Conservation (phyloP, 2,888 invertebrate genomes). For the Gastrophysa polygoni region DNA sequence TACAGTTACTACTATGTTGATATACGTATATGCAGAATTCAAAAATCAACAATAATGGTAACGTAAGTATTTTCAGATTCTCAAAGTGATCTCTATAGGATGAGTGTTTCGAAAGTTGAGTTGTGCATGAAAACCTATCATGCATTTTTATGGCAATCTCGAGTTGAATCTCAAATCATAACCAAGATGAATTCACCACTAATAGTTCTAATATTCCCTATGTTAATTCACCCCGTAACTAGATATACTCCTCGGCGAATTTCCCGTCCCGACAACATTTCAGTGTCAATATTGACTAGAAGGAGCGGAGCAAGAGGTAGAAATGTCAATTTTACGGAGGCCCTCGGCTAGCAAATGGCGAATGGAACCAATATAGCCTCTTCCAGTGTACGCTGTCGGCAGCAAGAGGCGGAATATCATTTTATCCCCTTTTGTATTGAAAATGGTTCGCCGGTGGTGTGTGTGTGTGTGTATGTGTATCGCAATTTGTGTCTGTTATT, state of each 20-base stretch:
- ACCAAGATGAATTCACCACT: no score
- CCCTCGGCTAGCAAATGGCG: constrained; percentile 36
- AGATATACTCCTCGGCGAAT: not conserved
- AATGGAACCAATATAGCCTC: constrained; percentile 36
- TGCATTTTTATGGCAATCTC: no score
- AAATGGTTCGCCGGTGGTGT: not conserved
- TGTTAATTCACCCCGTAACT: not conserved
- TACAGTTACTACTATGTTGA: no score
- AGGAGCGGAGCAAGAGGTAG: constrained; percentile 32
- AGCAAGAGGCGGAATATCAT: not conserved
- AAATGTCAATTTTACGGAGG: constrained; percentile 37
- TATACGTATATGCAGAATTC: no score
- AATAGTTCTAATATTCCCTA: no score
- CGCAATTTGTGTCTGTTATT: not conserved
- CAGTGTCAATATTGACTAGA: constrained; percentile 40
- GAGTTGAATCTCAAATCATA: no score
- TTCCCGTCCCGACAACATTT: constrained; percentile 9
- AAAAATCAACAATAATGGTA: no score
- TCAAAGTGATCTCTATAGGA: no score
- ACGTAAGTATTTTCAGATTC: no score
- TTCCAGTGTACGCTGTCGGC: constrained; percentile 7
- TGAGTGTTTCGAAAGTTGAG: no score
- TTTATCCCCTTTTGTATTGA: constrained; percentile 9
- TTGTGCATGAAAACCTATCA: no score
- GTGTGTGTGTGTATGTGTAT: not conserved